phyloP scores from a whole-genome alignment of 2,113 vertebrate species.

The Tauraco erythrolophus region DNA sequence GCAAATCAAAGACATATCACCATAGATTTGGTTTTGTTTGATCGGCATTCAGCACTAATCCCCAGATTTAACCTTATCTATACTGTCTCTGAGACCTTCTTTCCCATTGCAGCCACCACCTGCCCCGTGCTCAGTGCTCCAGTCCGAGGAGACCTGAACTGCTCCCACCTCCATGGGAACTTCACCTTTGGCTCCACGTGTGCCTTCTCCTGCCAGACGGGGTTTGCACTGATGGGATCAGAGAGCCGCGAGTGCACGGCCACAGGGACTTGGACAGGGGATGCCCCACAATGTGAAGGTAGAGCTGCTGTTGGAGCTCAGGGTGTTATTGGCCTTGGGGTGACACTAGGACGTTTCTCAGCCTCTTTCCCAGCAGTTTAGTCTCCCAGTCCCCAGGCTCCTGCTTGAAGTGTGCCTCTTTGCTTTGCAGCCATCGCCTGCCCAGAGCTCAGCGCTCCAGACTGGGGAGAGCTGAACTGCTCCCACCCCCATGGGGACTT shows the following conservation, averaged over 20 bases:
- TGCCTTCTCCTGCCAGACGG: constrained; percentile 71
- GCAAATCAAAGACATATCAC: background rate
- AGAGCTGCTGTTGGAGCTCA: background rate
- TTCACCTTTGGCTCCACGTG: constrained; percentile 76
- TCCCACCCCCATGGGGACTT: constrained; percentile 59
- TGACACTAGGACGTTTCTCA: background rate
- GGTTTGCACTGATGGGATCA: constrained; percentile 59
- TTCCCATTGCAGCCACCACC: background rate
- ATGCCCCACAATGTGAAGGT: constrained; percentile 58
- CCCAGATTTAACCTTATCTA: background rate
- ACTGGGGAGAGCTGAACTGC: constrained; percentile 59
- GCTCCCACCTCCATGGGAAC: constrained; percentile 63
- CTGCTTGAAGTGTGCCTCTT: background rate
- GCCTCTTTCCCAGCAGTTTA: background rate
- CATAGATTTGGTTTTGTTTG: background rate
- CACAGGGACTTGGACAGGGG: constrained; percentile 69
- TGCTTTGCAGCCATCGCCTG: constrained; percentile 56
- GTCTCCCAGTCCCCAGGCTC: background rate
- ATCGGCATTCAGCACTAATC: background rate
- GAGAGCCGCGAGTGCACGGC: constrained; percentile 58
- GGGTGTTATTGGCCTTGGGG: background rate
- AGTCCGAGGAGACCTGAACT: constrained; percentile 45
- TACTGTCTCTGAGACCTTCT: background rate
- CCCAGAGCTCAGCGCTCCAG: constrained; percentile 6
- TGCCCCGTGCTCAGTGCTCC: constrained; percentile 19